Conservation (phyloP, 2,888 invertebrate species). For the Agapetus fuscipes region DNA sequence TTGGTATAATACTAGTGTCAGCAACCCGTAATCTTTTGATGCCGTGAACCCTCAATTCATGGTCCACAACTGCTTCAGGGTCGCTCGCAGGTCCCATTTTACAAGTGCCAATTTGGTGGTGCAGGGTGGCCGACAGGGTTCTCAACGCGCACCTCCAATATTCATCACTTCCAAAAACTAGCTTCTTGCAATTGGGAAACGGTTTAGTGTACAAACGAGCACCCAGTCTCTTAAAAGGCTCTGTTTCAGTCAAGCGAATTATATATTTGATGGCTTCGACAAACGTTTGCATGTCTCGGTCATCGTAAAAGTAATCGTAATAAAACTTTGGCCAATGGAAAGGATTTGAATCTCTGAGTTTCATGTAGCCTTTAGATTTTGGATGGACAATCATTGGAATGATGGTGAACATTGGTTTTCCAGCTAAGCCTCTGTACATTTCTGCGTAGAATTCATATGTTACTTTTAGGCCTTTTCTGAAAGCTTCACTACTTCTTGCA, state of each 20-base stretch:
- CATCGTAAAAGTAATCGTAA: slow-evolving; percentile 67
- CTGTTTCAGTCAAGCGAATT: slow-evolving; percentile 46
- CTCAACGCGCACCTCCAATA: slow-evolving; percentile 64
- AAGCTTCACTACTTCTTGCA: slow-evolving; percentile 30
- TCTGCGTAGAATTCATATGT: slow-evolving; percentile 43
- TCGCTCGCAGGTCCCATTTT: slow-evolving; percentile 61
- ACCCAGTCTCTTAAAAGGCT: slow-evolving; percentile 49
- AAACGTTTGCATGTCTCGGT: slow-evolving; percentile 50
- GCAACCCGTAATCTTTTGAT: slow-evolving; percentile 51
- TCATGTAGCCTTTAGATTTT: slow-evolving; percentile 58
- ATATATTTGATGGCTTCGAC: slow-evolving; percentile 53
- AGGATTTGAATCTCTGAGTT: slow-evolving; percentile 62
- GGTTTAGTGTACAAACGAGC: slow-evolving; percentile 42
- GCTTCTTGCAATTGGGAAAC: slow-evolving; percentile 42
- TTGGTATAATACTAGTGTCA: slow-evolving; percentile 59
- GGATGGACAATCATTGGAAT: slow-evolving; percentile 66
- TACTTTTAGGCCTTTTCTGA: slow-evolving; percentile 47
- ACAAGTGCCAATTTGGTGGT: slow-evolving; percentile 58
- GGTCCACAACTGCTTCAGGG: too few species aligned
- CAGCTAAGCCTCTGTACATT: slow-evolving; percentile 46
- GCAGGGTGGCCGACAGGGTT: slow-evolving; percentile 49
- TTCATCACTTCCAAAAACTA: slow-evolving; percentile 47
- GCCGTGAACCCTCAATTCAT: slow-evolving; percentile 55
- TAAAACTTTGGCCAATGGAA: slow-evolving; percentile 66
- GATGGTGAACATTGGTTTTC: slow-evolving; percentile 48